Evolutionary conservation across 2,113 vertebrate species (phyloP), one percentile per base, ranked within the genome.

Genomic region (Falco punctatus): DNA sequence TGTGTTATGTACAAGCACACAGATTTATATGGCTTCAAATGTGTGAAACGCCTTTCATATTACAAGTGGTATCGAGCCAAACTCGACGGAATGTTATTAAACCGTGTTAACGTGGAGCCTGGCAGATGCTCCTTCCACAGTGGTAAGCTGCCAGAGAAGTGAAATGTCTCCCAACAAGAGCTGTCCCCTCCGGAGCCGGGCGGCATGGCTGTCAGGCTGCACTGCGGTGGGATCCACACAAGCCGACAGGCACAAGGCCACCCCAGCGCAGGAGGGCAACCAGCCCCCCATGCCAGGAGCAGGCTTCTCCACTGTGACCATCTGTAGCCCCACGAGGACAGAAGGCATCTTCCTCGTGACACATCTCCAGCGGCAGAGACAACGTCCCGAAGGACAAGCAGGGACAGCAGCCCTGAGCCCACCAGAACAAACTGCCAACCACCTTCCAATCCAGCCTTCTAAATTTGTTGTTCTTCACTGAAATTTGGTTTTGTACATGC

Each of bases 191-290:
- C 27, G 9, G 35, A 30, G 12, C 9, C 1, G 2, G 1, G 20
- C 3, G 2, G 59, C 2, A 7, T 1, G 6, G 73, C 46, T 11
- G 9, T 12, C 32, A 3, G 3, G 11, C 73, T 1, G 55, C 16
- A 9, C 57, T 4, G 18, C 1, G 46, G 55, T 3, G 23, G 64
- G 23, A 6, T 11, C 12, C 38, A 7, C 2, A 0, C 40, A 5
- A 11, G 40, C 0, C 8, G 44, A 8, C 1, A 2, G 61, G 40
- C 54, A 22, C 30, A 24, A 9, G 48, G 33, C 17, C 1, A 3
- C 22, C 33, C 30, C 44, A n/a, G 51, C 5, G 1, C 33, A 38
- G 77, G 13, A 65, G 48, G 38, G 19, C 78, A 55, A n/a, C 46
- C 14, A 10, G 46, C 30, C 35, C 55, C 24, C 35, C 57, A 23